phyloP scores from a whole-genome alignment of 2,113 vertebrate genomes.

The Stigmatopora nigra region DNA sequence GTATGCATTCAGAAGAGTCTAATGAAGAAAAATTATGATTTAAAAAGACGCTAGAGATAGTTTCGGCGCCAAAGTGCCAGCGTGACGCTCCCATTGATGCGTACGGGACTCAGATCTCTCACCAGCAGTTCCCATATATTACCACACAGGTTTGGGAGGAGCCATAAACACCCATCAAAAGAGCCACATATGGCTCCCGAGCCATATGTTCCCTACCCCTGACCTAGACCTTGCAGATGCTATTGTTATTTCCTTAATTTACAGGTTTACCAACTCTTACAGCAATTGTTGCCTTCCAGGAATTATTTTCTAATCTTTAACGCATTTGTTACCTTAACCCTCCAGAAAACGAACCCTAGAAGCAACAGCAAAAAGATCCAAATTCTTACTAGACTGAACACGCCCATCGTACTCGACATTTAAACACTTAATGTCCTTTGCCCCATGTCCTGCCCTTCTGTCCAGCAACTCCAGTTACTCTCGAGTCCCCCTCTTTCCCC shows the following conservation, averaged over 20 bases:
- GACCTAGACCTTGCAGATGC: neutral
- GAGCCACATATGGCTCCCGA: no score
- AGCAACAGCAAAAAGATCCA: neutral
- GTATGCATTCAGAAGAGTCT: no score
- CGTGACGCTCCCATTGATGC: no score
- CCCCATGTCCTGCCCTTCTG: constrained; percentile 6
- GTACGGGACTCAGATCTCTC: no score
- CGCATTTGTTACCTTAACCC: neutral
- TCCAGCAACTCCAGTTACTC: constrained; percentile 8
- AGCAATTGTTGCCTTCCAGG: neutral
- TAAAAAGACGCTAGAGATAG: no score
- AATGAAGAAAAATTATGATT: no score
- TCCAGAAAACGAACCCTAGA: neutral
- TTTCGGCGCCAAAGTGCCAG: no score
- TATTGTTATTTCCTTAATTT: no score
- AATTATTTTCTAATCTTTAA: neutral
- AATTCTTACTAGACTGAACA: neutral
- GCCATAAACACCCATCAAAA: no score
- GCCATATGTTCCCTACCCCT: no score
- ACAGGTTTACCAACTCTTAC: neutral
- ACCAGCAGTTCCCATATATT: no score
- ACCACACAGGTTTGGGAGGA: no score
- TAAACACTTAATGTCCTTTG: neutral
- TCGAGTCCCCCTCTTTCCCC: constrained; percentile 17
- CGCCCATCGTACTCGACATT: neutral